Evolutionary conservation across 1,140 invertebrate species (phyloP).

Genomic region (Lethrus apterus): DNA sequence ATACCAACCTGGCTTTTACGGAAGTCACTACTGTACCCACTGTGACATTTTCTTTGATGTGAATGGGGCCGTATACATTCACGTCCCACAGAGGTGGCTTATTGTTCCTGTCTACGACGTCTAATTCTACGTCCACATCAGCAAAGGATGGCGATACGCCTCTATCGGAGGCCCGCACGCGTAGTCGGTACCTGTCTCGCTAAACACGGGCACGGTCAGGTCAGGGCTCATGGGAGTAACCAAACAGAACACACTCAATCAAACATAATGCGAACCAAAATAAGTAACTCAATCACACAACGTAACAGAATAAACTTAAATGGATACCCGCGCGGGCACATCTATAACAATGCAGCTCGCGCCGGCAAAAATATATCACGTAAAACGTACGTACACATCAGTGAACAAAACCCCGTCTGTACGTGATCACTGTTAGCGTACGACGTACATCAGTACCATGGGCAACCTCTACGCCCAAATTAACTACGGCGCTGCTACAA

Average conservation of each 20-base stretch:
- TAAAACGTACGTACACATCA: no score
- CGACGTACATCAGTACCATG: no score
- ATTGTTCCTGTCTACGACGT: constrained; percentile 96
- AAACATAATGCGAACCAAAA: constrained; percentile 23
- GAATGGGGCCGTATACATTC: constrained; percentile 88
- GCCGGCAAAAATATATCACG: no score
- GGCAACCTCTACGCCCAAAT: constrained; percentile 13
- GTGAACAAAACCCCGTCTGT: no score
- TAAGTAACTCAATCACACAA: constrained; percentile 38
- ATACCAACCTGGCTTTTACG: constrained; percentile 96
- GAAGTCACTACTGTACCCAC: constrained; percentile 94
- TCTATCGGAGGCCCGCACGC: constrained; percentile 87
- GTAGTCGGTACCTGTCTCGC: constrained; percentile 90
- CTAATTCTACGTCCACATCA: constrained; percentile 92
- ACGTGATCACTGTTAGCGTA: no score
- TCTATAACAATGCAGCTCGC: no score
- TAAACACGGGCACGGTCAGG: constrained; percentile 45
- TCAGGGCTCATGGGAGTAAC: constrained; percentile 36
- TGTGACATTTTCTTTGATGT: constrained; percentile 96
- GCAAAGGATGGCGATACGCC: constrained; percentile 80
- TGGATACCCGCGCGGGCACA: no score
- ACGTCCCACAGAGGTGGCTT: constrained; percentile 93
- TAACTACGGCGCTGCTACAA: not conserved
- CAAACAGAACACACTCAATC: constrained; percentile 36
- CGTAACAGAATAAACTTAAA: no score